These are phyloP conservation scores for Macrocentrus cingulum DNA, from an alignment of 1,140 invertebrate genomes.

Conservation along the genomic window DNA sequence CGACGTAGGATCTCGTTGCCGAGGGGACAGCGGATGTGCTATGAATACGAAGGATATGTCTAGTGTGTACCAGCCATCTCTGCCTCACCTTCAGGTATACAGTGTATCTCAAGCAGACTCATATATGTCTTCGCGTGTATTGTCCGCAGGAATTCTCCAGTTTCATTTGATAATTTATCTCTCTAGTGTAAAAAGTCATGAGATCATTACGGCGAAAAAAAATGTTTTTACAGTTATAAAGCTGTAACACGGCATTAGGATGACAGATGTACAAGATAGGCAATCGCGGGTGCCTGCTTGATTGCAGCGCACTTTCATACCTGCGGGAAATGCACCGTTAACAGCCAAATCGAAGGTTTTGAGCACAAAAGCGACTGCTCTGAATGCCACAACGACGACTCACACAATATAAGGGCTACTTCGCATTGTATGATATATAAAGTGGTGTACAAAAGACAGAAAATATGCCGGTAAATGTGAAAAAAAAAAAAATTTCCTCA, in stretches of 20 bases:
- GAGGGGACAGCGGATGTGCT: slow-evolving; percentile 24
- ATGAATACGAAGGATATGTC: slow-evolving; percentile 25
- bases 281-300: neutral
- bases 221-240: no score
- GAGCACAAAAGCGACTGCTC: slow-evolving; percentile 17
- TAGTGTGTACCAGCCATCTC: slow-evolving; percentile 3
- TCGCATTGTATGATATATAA: no score
- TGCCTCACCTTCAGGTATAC: slow-evolving; percentile 8
- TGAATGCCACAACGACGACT: neutral
- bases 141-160: neutral
- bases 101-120: slow-evolving; percentile 1
- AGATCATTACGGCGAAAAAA: no score
- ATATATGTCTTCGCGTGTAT: no score
- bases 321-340: slow-evolving; percentile 22
- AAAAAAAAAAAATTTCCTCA: neutral
- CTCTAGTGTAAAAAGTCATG: no score
- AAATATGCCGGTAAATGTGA: neutral
- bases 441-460: no score
- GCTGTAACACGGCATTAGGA: neutral
- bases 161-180: neutral
- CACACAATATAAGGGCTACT: no score
- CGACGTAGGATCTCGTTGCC: slow-evolving; percentile 10
- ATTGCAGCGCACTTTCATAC: slow-evolving; percentile 7
- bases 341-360: slow-evolving; percentile 19
- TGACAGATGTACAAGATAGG: neutral